Evolutionary conservation across 2,888 invertebrate species (phyloP).

Genomic region (Caenorhabditis doughertyi): DNA sequence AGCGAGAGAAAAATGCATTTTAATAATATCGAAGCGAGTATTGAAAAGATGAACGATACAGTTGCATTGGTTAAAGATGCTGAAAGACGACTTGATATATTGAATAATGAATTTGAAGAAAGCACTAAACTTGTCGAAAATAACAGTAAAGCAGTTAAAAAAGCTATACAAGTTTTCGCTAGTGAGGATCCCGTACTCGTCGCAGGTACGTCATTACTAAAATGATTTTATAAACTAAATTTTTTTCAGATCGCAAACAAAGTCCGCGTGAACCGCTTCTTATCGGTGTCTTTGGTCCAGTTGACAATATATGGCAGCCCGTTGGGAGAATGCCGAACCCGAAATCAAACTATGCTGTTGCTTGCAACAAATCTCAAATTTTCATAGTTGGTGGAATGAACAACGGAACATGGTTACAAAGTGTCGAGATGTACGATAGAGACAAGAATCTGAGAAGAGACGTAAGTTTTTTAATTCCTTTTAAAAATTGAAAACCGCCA

Average conservation of each 20-base stretch:
- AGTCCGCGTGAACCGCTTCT: constrained; percentile 52
- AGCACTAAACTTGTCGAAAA: not conserved
- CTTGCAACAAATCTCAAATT: constrained; percentile 37
- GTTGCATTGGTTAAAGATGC: constrained; percentile 27
- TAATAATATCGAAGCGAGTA: constrained; percentile 36
- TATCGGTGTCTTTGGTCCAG: constrained; percentile 57
- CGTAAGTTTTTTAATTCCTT: constrained; percentile 27
- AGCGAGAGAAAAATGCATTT: constrained; percentile 26
- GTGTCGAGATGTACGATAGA: constrained; percentile 56
- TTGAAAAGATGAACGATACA: constrained; percentile 34
- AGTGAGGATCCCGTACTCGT: constrained; percentile 38
- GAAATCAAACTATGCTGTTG: constrained; percentile 64
- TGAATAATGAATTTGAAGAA: constrained; percentile 12
- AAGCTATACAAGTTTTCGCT: constrained; percentile 15
- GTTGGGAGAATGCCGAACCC: constrained; percentile 62
- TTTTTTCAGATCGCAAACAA: constrained; percentile 59
- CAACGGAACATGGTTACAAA: constrained; percentile 49
- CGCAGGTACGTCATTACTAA: constrained; percentile 1
- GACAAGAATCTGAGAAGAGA: constrained; percentile 60
- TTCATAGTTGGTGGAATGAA: constrained; percentile 64
- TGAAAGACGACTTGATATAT: constrained; percentile 6
- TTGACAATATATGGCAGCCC: constrained; percentile 17
- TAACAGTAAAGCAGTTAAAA: constrained; percentile 7
- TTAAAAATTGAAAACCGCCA: too few species aligned
- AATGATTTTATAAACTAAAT: not conserved